Base-by-base conservation (phyloP, 2,797 vertebrate species). In the Poecile montanus region DNA sequence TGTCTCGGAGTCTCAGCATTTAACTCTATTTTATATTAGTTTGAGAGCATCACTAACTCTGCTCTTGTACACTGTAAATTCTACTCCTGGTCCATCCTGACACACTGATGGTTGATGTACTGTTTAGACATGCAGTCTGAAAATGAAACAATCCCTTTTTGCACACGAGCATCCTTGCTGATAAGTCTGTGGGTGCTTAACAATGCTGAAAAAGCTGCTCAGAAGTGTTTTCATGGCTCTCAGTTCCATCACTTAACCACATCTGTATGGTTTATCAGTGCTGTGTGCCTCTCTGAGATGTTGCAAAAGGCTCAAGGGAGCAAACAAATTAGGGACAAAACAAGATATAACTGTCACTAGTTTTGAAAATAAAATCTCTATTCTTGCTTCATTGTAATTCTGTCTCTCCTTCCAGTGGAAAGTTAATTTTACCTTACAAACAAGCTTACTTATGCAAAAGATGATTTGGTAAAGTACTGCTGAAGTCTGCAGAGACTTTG, bases 361-460 rank as follows among this genome's bases (percentile, higher is more conserved):
- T 61, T 56, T 73, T 88, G 23, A 63, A 94, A 87, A 93, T 19
- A 68, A 72, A 75, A 76, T 85, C 23, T 62, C 13, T 42, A 14
- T 47, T 56, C 19, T 73, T 42, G 6, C 34, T 74, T 91, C 40
- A 36, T 54, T 74, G n/a, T 60, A 62, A 81, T 81, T 89, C 42
- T 57, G 17, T 45, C 48, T 85, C 16, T 68, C 44, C 38, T 42
- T 85, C 42, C 27, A 76, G 22, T n/a, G 25, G 32, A 72, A 85
- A 88, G 34, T n/a, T 79, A 75, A 87, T 88, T 91, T 89, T 73
- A n/a, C 47, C 23, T 75, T 89, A 38, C 36, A 80, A 84, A 87
- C 36, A 87, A 63, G 18, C 6, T 82, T 72, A 61, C 9, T 71
- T 47, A 45, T 30, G 44, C 11, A 85, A 79, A 72, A 75, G 29